phyloP scores from a whole-genome alignment of 1,140 invertebrate genomes.

The Drosophila carrolli region DNA sequence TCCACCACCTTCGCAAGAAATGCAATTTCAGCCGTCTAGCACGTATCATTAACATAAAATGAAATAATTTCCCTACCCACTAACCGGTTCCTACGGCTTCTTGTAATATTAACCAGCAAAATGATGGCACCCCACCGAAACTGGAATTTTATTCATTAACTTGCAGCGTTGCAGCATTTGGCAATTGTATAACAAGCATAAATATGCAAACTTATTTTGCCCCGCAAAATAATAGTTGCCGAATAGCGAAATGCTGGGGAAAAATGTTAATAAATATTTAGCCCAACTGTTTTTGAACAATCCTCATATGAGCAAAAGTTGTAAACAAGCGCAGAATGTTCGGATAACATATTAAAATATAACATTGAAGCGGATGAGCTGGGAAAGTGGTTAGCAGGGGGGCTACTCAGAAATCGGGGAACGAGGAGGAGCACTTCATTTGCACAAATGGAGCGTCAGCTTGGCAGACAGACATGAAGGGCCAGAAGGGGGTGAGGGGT shows the following conservation, averaged over 20 bases:
- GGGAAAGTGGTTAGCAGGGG: neutral
- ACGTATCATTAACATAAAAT: conserved; percentile 28
- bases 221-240: conserved; percentile 22
- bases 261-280: conserved; percentile 75
- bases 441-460: conserved; percentile 60
- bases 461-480: conserved; percentile 33
- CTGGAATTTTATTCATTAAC: conserved; percentile 45
- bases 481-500: neutral
- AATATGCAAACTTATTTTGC: conserved; percentile 42
- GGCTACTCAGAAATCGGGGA: neutral
- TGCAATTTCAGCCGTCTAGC: conserved; percentile 39
- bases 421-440: conserved; percentile 27
- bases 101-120: conserved; percentile 9
- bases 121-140: conserved; percentile 20
- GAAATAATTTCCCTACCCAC: conserved; percentile 4
- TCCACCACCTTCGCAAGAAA: conserved; percentile 26
- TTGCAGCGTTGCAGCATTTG: conserved; percentile 26
- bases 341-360: conserved; percentile 69
- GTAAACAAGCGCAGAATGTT: conserved; percentile 60
- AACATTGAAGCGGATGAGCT: conserved; percentile 9
- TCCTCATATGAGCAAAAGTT: conserved; percentile 66
- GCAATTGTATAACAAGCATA: conserved; percentile 44
- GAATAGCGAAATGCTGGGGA: conserved; percentile 11
- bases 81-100: conserved; percentile 27
- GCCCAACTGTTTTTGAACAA: conserved; percentile 60